Evolutionary conservation across 2,113 vertebrate species (phyloP), one percentile per base, ranked within the genome.

Genomic region (Eudyptes chrysolophus): DNA sequence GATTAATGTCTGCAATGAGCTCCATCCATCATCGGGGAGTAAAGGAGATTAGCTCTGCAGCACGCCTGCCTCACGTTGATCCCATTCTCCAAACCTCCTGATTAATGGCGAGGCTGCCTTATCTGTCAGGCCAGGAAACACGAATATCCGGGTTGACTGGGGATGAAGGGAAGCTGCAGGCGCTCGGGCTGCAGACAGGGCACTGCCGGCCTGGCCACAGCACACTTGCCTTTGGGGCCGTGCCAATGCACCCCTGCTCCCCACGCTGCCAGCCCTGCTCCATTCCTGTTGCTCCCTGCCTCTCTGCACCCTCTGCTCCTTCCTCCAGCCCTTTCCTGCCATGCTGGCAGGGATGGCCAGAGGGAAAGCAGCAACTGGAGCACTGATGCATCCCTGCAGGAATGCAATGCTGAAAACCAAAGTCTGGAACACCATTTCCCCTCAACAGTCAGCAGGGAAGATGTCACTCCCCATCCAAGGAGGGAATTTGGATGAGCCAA

Each of bases 1-100:
- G 95, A 98, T 97, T 97, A 97, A 94, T 75, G 92, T 49, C 87
- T 94, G 90, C 95, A 95, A 93, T 36, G 76, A 97, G 94, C 89
- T 85, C 87, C 94, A 95, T 97, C 87, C 90, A 87, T 96, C 95
- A 97, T 57, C 9, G 2, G 54, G 92, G 88, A 97, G 84, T 42
- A 96, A 97, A 97, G 92, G 61, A 97, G 96, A 97, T 97, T 97
- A 96, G 83, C 86, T 89, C 60, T 4, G 26, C 90, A 89, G 91
- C 87, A 80, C 5, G 83, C 89, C 84, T 71, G 76, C 87, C 89
- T 96, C 13, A 11, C 6, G 9, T 21, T 95, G 94, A 96, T 91
- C 95, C 93, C 90, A 72, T 89, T 96, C 94, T 88, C 76, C 55
- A 84, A 92, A 72, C 66, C 86, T 97, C 70, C 76, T 93, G 95